Percentiles rank a stretch among this genome's conserved stretches.
Conservation (phyloP, 2,113 vertebrate genomes). For the Sinocyclocheilus maitianheensis region DNA sequence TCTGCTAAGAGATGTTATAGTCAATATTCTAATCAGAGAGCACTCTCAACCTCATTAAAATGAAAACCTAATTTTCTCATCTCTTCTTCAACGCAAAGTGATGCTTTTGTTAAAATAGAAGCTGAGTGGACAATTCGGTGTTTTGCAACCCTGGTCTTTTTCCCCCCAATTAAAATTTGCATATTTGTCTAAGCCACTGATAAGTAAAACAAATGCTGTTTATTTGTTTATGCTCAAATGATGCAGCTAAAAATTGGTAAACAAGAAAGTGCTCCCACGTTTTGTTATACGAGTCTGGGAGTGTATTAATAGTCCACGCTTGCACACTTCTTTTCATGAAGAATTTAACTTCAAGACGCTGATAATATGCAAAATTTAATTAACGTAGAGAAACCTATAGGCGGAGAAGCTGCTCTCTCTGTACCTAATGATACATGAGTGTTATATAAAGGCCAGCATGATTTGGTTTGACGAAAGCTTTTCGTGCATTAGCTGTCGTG, state of each 20-base stretch:
- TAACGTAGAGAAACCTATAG: background rate
- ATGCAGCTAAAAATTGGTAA: background rate
- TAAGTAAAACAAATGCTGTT: background rate
- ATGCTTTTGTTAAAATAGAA: conserved; percentile 13
- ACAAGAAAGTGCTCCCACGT: background rate
- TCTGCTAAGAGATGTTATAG: conserved; percentile 28
- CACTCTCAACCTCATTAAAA: conserved; percentile 26
- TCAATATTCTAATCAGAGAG: conserved; percentile 36
- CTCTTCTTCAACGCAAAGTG: background rate
- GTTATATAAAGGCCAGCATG: conserved; percentile 68
- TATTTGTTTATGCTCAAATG: background rate
- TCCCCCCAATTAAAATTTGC: background rate
- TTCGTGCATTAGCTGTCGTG: conserved; percentile 62
- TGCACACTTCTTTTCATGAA: background rate
- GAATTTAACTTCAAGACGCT: background rate
- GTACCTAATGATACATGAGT: conserved; percentile 16
- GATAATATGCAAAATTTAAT: conserved; percentile 9
- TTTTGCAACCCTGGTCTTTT: background rate
- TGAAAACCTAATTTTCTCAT: conserved; percentile 16
- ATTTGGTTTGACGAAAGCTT: conserved; percentile 49
- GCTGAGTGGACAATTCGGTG: background rate
- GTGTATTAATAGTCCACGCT: background rate
- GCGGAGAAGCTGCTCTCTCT: conserved; percentile 23
- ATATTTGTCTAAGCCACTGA: background rate
- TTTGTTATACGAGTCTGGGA: background rate